Conservation (phyloP, 2,797 vertebrate species). For the Morus bassanus region DNA sequence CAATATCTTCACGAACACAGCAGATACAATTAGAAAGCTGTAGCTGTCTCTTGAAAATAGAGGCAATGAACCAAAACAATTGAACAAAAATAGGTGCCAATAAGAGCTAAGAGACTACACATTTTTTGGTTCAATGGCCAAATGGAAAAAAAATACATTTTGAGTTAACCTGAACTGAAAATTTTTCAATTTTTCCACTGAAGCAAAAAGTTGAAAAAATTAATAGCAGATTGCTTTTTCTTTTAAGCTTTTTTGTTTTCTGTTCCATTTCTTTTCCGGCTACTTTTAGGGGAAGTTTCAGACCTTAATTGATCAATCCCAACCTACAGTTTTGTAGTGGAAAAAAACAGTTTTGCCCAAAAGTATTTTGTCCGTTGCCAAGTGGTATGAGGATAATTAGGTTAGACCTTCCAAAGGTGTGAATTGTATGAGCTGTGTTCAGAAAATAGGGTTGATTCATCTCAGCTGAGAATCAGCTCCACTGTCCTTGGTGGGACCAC, state of each 20-base stretch:
- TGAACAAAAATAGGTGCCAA: background rate
- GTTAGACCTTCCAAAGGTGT: background rate
- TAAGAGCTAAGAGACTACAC: background rate
- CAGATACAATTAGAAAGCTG: constrained; percentile 10
- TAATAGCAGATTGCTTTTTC: constrained; percentile 5
- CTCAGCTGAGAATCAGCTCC: background rate
- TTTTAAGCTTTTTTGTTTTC: constrained; percentile 2
- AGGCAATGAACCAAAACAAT: constrained; percentile 22
- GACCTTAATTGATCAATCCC: background rate
- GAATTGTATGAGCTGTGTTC: background rate
- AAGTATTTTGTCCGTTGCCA: background rate
- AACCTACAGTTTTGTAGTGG: background rate
- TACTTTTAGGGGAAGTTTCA: background rate
- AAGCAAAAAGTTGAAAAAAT: constrained; percentile 42
- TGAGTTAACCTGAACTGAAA: constrained; percentile 27
- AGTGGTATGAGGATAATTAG: background rate
- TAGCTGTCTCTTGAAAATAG: background rate
- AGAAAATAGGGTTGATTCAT: background rate
- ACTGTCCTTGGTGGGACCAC: background rate
- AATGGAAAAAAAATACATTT: background rate
- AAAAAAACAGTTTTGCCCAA: background rate
- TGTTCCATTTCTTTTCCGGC: background rate
- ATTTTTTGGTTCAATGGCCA: constrained; percentile 23
- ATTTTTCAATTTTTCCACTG: constrained; percentile 44
- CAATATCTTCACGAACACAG: background rate